These are phyloP conservation scores for Cydia pomonella DNA, from an alignment of 1,140 invertebrate species.

Conservation along the genomic window DNA sequence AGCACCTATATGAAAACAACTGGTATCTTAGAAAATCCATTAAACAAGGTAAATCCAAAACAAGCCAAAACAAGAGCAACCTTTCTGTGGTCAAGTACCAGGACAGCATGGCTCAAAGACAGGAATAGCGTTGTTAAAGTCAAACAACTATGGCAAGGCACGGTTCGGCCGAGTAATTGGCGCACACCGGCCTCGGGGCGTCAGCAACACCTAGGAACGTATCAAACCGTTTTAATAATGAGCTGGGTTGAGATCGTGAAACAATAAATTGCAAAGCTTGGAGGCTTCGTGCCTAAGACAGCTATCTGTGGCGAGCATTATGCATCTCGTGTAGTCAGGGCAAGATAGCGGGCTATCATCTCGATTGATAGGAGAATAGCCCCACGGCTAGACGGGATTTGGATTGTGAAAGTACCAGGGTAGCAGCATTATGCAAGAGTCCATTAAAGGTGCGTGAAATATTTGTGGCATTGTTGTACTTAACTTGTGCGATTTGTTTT, in stretches of 20 bases:
- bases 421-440: constrained; percentile 53
- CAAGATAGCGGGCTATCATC: constrained; percentile 75
- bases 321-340: constrained; percentile 63
- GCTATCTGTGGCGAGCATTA: constrained; percentile 77
- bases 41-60: neutral
- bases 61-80: constrained; percentile 6
- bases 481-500: constrained; percentile 37
- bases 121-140: constrained; percentile 64
- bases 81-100: constrained; percentile 40
- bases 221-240: constrained; percentile 80
- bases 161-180: constrained; percentile 69
- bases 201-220: constrained; percentile 75
- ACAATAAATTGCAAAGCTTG: constrained; percentile 80
- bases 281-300: constrained; percentile 78
- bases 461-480: constrained; percentile 36
- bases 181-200: constrained; percentile 59
- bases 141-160: constrained; percentile 60
- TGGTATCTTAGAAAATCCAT: constrained; percentile 2
- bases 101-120: constrained; percentile 58
- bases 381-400: constrained; percentile 67
- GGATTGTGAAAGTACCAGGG: constrained; percentile 61
- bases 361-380: constrained; percentile 78
- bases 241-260: constrained; percentile 76
- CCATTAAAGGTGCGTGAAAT: constrained; percentile 50
- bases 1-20: neutral